Percentiles rank a stretch among this genome's conserved stretches.
Evolutionary conservation across 2,888 invertebrate species (phyloP).

Genomic region (Pseudococcus longispinus): DNA sequence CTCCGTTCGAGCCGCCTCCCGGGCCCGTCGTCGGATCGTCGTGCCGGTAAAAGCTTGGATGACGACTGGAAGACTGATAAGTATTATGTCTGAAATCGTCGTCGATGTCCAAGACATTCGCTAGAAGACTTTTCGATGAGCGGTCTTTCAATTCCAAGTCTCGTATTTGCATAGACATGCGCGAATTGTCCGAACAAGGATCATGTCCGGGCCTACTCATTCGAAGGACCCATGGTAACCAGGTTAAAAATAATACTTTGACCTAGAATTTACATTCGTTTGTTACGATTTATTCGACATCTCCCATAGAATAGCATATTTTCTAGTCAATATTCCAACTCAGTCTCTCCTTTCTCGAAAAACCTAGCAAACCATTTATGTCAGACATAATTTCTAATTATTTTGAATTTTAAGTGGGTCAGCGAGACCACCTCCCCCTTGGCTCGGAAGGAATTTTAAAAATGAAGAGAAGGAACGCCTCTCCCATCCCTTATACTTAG

Average conservation of each 20-base stretch:
- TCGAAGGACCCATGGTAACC: slow-evolving; percentile 95
- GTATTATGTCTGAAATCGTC: slow-evolving; percentile 84
- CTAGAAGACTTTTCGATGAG: slow-evolving; percentile 92
- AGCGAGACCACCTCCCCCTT: too few relatives aligned
- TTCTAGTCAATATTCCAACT: too few relatives aligned
- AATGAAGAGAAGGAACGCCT: too few relatives aligned
- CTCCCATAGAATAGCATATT: neutral
- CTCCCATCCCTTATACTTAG: too few relatives aligned
- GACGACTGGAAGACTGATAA: slow-evolving; percentile 61
- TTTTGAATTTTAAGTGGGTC: too few relatives aligned
- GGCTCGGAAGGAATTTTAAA: too few relatives aligned
- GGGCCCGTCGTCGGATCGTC: slow-evolving; percentile 62
- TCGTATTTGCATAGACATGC: slow-evolving; percentile 76
- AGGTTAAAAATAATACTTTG: slow-evolving; percentile 90
- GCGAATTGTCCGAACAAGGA: slow-evolving; percentile 67
- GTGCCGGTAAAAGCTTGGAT: slow-evolving; percentile 58
- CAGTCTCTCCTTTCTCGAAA: too few relatives aligned
- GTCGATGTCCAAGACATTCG: slow-evolving; percentile 96
- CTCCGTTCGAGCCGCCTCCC: slow-evolving; percentile 66
- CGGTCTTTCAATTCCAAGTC: slow-evolving; percentile 88
- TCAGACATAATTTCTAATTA: too few relatives aligned
- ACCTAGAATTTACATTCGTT: slow-evolving; percentile 68
- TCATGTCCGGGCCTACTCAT: slow-evolving; percentile 79
- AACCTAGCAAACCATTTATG: too few relatives aligned
- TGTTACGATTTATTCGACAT: neutral